Percentiles rank a stretch among this genome's conserved stretches.
Conservation (phyloP, 2,888 invertebrate species). For the Dynastes grantii region DNA sequence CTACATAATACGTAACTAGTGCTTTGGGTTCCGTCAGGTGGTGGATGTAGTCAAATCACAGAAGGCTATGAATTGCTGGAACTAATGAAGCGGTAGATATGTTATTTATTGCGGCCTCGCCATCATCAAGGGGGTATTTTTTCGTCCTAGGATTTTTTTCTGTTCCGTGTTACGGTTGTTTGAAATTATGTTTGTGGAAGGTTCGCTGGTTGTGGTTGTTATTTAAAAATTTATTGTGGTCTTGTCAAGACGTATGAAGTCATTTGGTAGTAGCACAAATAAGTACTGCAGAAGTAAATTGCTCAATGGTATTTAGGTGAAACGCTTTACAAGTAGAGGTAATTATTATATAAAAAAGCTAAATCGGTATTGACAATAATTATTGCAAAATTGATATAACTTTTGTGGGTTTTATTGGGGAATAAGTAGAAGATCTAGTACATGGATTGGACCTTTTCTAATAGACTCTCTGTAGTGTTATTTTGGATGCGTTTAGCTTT, state of each 20-base stretch:
- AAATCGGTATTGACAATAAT: not conserved
- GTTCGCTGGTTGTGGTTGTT: constrained; percentile 14
- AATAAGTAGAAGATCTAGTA: no score
- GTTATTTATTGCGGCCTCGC: constrained; percentile 54
- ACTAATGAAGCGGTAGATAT: constrained; percentile 54
- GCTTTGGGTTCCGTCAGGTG: constrained; percentile 55
- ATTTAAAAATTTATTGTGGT: constrained; percentile 10
- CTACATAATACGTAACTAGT: not conserved
- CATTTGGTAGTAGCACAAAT: not conserved
- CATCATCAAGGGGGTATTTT: constrained; percentile 23
- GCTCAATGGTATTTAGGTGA: not conserved
- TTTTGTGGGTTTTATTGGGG: no score
- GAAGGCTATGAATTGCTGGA: constrained; percentile 55
- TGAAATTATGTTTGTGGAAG: constrained; percentile 23
- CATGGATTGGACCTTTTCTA: no score
- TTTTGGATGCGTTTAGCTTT: no score
- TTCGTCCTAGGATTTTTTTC: constrained; percentile 12
- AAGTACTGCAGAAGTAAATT: not conserved
- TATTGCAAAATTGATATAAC: no score
- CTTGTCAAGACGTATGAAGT: not conserved
- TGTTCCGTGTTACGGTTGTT: constrained; percentile 29
- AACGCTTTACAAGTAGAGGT: not conserved
- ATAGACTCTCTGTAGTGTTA: no score
- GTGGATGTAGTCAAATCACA: constrained; percentile 53
- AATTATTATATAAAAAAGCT: not conserved